Conservation (phyloP, 1,140 invertebrate species). For the Gonatopus flavifemur region DNA sequence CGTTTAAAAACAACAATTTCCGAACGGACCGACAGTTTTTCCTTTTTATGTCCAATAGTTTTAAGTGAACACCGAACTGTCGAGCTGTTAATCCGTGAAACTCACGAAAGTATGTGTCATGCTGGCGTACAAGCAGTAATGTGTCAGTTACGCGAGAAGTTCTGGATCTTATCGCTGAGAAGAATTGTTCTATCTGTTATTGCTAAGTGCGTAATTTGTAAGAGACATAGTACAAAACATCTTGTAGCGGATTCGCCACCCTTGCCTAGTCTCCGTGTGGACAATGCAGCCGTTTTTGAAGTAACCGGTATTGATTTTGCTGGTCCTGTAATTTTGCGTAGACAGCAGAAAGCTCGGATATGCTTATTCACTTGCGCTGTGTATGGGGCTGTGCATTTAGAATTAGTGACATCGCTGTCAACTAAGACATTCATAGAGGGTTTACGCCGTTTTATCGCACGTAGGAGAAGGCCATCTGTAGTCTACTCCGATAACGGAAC, state of each 20-base stretch:
- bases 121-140: conserved; percentile 25
- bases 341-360: conserved; percentile 25
- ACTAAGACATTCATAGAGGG: conserved; percentile 22
- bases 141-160: conserved; percentile 26
- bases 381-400: conserved; percentile 34
- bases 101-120: conserved; percentile 26
- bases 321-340: conserved; percentile 23
- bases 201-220: conserved; percentile 34
- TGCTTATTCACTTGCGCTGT: conserved; percentile 34
- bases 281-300: conserved; percentile 24
- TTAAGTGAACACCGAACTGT: conserved; percentile 26
- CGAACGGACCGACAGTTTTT: conserved; percentile 23
- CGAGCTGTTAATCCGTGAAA: conserved; percentile 22
- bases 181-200: conserved; percentile 29
- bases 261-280: conserved; percentile 22
- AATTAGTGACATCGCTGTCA: conserved; percentile 28
- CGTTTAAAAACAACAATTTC: conserved; percentile 32
- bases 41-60: conserved; percentile 31
- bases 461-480: conserved; percentile 32
- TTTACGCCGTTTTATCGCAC: conserved; percentile 23
- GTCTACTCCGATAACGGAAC: conserved; percentile 52
- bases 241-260: conserved; percentile 23
- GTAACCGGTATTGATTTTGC: conserved; percentile 29
- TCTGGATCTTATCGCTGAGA: conserved; percentile 26
- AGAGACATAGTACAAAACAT: conserved; percentile 24